Percentiles rank a stretch among this genome's conserved stretches.
These are phyloP conservation scores for Drosophila hawaiiensis DNA, from an alignment of 2,888 invertebrate species.

Conservation along the genomic window DNA sequence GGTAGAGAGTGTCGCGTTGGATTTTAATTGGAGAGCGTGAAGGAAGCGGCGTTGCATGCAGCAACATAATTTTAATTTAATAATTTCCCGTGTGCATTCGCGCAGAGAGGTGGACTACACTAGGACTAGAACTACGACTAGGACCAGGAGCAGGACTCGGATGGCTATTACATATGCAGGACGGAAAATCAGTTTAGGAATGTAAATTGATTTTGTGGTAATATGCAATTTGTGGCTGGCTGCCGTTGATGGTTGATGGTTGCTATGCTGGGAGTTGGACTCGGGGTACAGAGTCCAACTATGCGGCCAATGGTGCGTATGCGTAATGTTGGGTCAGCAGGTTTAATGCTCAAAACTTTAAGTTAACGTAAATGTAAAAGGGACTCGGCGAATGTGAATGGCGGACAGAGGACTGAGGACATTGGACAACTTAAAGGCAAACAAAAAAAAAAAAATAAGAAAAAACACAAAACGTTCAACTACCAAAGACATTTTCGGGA, in stretches of 20 bases:
- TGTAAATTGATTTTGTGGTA: conserved; percentile 79
- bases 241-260: conserved; percentile 10
- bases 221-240: conserved; percentile 71
- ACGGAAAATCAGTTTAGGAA: conserved; percentile 77
- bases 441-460: conserved; percentile 4
- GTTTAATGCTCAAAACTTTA: conserved; percentile 58
- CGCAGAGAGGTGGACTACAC: conserved; percentile 12
- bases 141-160: background rate
- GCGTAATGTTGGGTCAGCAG: conserved; percentile 62
- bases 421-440: conserved; percentile 50
- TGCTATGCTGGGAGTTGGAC: background rate
- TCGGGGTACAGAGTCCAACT: conserved; percentile 7
- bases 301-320: conserved; percentile 73
- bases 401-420: conserved; percentile 22
- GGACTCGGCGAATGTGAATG: conserved; percentile 15
- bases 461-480: conserved; percentile 46
- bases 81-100: conserved; percentile 70
- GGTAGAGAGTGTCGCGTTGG: conserved; percentile 43
- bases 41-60: conserved; percentile 65
- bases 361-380: conserved; percentile 33
- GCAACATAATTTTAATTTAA: conserved; percentile 79
- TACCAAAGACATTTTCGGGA: conserved; percentile 55
- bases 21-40: conserved; percentile 67
- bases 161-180: conserved; percentile 57
- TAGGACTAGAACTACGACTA: background rate